Evolutionary conservation across 1,140 invertebrate genomes (phyloP), one percentile per base, ranked within the genome.

Genomic region (Episyrphus balteatus): DNA sequence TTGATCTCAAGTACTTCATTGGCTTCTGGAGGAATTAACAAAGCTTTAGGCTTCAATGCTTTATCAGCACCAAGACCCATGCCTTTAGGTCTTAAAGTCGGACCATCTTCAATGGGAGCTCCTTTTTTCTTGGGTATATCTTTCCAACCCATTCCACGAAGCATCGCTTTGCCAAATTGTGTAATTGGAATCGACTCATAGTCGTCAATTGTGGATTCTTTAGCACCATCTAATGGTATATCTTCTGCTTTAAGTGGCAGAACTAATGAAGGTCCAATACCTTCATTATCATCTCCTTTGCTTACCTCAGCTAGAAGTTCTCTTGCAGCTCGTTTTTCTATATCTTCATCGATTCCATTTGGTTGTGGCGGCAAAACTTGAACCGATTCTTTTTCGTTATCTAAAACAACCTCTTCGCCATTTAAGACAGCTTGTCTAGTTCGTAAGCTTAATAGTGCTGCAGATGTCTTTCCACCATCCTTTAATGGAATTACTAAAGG

Each of bases 121-220:
- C 76, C 44, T 81, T 82, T 54, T 77, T 86, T 74, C 79, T 80
- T 30, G 72, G 79, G 51, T 13, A 62, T 61, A 42, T 68, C 66
- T 3, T 54, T 78, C 90, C 90, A 97, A 1, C 92, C 92, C 92
- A 97, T 97, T 32, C 93, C 93, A 56, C 91, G 70, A 13, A 98
- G 70, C 83, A 96, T 86, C 6, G 92, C 93, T 56, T 89, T 52
- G 8, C 93, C 93, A 83, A 83, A 98, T 40, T 86, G 76, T 62
- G 81, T 77, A 40, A 97, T 80, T 2, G 92, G 92, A 42, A 95
- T 80, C 54, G 78, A 73, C 58, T 95, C 90, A 75, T 96, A 98
- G 73, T 96, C 88, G 52, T 90, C 85, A 31, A 89, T 60, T 6
- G 82, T 82, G 15, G 87, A 78, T 78, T 83, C 77, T 66, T 75